phyloP scores from a whole-genome alignment of 2,797 vertebrate species.

The Artibeus lituratus region DNA sequence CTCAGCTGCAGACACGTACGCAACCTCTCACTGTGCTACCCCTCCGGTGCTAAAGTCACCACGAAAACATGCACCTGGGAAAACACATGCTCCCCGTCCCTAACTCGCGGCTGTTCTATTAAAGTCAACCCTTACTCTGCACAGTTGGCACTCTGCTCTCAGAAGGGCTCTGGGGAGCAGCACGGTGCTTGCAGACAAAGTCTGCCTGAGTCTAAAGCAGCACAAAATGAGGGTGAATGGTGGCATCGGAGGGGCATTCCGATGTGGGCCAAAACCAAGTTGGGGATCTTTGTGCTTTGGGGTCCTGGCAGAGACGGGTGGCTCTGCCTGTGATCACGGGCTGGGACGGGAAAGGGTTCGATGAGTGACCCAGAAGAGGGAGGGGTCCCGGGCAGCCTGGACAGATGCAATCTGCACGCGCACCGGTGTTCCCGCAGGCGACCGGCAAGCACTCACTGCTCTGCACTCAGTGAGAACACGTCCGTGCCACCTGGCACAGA shows the following conservation, averaged over 20 bases:
- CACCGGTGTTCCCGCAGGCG: neutral
- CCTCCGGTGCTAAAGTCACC: neutral
- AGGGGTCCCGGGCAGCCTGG: constrained; percentile 8
- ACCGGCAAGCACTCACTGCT: neutral
- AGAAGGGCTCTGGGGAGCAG: neutral
- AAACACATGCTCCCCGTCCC: neutral
- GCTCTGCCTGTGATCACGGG: neutral
- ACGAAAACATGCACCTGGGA: neutral
- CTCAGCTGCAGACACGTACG: neutral
- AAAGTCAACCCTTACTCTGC: neutral
- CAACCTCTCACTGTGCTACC: neutral
- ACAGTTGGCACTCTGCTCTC: neutral
- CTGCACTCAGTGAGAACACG: neutral
- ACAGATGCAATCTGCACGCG: neutral
- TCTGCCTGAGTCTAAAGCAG: neutral
- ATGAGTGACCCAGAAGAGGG: constrained; percentile 18
- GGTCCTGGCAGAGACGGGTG: neutral
- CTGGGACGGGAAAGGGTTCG: neutral
- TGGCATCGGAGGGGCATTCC: neutral
- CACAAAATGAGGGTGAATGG: too few species aligned
- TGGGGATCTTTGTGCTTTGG: neutral
- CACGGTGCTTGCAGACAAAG: neutral
- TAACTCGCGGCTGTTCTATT: neutral
- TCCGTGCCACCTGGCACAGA: neutral
- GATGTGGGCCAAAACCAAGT: neutral